Evolutionary conservation across 2,113 vertebrate species (phyloP).

Genomic region (Silurus meridionalis): DNA sequence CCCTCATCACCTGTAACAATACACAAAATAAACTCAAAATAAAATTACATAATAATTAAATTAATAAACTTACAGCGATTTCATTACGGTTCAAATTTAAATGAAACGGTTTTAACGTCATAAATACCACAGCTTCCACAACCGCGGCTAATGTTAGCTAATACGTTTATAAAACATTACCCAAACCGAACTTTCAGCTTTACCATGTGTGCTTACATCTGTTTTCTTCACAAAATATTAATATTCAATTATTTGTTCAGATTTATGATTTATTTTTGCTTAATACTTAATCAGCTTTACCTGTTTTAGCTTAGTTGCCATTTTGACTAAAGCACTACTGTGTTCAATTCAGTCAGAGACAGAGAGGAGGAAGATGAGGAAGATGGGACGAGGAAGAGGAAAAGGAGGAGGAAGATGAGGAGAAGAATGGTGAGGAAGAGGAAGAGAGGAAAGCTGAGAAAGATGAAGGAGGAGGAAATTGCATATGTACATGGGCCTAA

Average conservation of each 20-base stretch:
- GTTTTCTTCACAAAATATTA: too few species aligned
- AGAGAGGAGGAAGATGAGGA: background rate
- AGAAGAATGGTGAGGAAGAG: too few species aligned
- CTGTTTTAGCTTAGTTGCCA: constrained; percentile 3
- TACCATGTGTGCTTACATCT: background rate
- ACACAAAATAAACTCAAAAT: background rate
- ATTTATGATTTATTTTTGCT: background rate
- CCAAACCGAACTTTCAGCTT: background rate
- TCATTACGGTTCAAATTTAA: background rate
- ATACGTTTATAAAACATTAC: background rate
- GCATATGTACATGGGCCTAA: too few species aligned
- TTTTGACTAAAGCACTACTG: background rate
- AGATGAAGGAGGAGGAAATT: too few species aligned
- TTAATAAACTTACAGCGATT: background rate
- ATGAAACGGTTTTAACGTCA: background rate
- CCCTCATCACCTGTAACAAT: constrained; percentile 35
- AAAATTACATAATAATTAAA: background rate
- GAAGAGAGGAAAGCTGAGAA: too few species aligned
- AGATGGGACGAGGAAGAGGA: background rate
- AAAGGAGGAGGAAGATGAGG: background rate
- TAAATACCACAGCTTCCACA: background rate
- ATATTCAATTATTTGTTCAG: background rate
- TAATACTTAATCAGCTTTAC: background rate
- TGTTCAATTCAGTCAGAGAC: background rate
- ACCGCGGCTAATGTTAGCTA: background rate